Base-by-base conservation (phyloP, 2,113 vertebrate species). In the Psilopogon haemacephalus region DNA sequence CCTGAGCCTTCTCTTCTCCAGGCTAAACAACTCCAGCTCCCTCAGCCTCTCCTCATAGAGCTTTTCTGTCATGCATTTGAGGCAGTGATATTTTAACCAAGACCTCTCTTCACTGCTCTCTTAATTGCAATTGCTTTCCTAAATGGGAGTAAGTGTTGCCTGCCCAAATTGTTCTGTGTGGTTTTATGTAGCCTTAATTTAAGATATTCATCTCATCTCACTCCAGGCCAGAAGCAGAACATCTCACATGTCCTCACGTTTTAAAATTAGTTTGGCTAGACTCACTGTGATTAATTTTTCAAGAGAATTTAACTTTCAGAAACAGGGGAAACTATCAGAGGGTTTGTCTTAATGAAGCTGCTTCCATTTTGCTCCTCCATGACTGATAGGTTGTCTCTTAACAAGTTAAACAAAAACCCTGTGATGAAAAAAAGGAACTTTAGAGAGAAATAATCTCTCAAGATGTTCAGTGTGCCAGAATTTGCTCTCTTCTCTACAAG, bases 181-280 rank as follows among this genome's bases (percentile, higher is more conserved):
- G 50, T 74, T 81, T 96, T 89, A 86, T 42, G 74, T 77, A 95
- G 88, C 86, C 78, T 91, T 88, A 89, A 92, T 97, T 94, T 93
- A 95, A 96, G 75, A 70, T 86, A 93, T 72, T 78, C 82, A 95
- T 94, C 83, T 94, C 67, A 80, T 93, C 87, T 90, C 15, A 88
- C 78, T 77, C 28, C 38, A 62, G 85, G 63, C 90, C 94, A 93
- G 79, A 96, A 97, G 74, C n/a, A 96, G 81, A 95, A 37, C 76
- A 89, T 89, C 84, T 95, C 74, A 75, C 59, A 63, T 75, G 69
- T 90, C 93, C 95, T 80, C 75, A 84, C 74, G 86, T 89, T 94
- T 92, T 85, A 95, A 97, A 96, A 96, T 95, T 78, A 84, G 82
- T 93, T 82, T 91, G 97, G 84, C 94, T 73, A 60, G 70, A 93